Percentiles rank a stretch among this genome's conserved stretches.
phyloP scores from a whole-genome alignment of 2,797 vertebrate species.

The Acropternis orthonyx region DNA sequence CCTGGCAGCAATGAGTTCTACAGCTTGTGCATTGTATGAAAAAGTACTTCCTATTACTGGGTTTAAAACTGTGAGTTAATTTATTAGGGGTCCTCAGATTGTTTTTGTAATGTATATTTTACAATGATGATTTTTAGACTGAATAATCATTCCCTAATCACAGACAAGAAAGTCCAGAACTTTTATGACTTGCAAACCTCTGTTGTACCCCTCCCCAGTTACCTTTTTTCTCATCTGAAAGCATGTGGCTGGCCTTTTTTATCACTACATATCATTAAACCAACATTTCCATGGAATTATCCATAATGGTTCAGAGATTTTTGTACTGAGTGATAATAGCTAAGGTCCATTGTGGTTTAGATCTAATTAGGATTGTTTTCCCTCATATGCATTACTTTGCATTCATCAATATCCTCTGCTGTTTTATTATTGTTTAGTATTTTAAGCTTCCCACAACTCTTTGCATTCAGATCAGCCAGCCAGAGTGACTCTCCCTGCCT shows the following conservation, averaged over 20 bases:
- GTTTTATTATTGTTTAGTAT: constrained; percentile 44
- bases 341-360: constrained; percentile 49
- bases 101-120: not conserved
- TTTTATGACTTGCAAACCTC: constrained; percentile 26
- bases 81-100: not conserved
- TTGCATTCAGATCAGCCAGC: constrained; percentile 15
- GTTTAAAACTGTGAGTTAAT: not conserved
- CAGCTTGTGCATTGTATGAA: not conserved
- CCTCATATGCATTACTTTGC: constrained; percentile 57
- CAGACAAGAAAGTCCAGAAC: constrained; percentile 21
- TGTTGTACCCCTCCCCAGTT: constrained; percentile 17
- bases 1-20: not conserved
- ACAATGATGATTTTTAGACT: not conserved
- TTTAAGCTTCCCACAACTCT: constrained; percentile 12
- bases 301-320: constrained; percentile 50
- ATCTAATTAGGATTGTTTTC: constrained; percentile 69
- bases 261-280: constrained; percentile 31
- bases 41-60: not conserved
- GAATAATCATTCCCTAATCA: not conserved
- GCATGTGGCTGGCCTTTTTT: constrained; percentile 29
- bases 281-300: constrained; percentile 54
- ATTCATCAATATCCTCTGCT: constrained; percentile 61
- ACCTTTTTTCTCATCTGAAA: not conserved
- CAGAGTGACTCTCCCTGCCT: not conserved
- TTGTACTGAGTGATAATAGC: constrained; percentile 43